These are phyloP conservation scores for Falco naumanni DNA, from an alignment of 2,797 vertebrate species.

Conservation along the genomic window DNA sequence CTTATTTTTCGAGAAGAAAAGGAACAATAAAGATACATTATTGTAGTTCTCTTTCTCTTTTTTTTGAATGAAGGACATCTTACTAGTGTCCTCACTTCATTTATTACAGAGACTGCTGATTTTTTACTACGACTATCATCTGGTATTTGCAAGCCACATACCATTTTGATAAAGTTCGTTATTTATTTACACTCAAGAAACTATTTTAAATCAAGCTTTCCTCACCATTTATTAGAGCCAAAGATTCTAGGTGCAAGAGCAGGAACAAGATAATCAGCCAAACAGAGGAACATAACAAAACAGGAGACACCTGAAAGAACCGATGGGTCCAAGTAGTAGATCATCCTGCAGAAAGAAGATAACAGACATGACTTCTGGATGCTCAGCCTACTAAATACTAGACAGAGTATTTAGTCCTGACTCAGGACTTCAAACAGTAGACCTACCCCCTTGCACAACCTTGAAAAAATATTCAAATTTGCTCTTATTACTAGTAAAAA, in stretches of 20 bases:
- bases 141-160: background rate
- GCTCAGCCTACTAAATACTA: background rate
- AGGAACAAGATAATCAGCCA: conserved; percentile 97
- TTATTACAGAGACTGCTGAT: background rate
- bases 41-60: no score
- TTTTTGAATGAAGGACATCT: background rate
- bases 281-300: conserved; percentile 91
- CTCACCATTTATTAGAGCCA: conserved; percentile 95
- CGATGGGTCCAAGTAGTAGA: conserved; percentile 95
- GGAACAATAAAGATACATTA: background rate
- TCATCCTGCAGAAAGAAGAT: conserved; percentile 78
- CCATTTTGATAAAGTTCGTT: background rate
- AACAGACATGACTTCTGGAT: background rate
- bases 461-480: background rate
- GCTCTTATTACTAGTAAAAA: background rate
- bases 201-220: background rate
- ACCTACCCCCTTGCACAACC: background rate
- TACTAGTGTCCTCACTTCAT: background rate
- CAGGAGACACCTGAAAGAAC: conserved; percentile 96
- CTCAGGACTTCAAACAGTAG: background rate
- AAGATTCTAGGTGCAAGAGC: conserved; percentile 94
- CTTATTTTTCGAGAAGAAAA: background rate
- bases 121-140: background rate
- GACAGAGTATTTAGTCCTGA: background rate
- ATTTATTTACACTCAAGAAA: background rate